These are phyloP conservation scores for Lepas anatifera DNA, from an alignment of 2,888 invertebrate species.

Conservation along the genomic window DNA sequence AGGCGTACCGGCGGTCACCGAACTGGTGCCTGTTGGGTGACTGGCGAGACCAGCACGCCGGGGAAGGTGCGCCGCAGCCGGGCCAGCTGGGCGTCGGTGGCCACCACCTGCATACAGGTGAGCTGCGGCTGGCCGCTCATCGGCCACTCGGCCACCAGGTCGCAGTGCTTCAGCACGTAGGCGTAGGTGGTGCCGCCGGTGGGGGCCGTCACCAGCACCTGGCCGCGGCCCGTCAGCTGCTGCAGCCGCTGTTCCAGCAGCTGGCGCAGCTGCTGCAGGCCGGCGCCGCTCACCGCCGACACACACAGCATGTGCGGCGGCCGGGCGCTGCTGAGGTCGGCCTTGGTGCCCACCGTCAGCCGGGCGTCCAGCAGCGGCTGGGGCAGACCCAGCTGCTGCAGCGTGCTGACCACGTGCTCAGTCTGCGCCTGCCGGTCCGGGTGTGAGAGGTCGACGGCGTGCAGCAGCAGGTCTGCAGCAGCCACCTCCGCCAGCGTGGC, in stretches of 20 bases:
- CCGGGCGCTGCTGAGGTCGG: constrained; percentile 40
- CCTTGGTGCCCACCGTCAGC: constrained; percentile 61
- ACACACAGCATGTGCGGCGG: neutral
- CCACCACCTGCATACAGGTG: neutral
- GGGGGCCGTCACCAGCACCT: constrained; percentile 44
- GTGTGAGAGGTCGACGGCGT: constrained; percentile 64
- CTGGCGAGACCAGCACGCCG: neutral
- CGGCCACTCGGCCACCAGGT: neutral
- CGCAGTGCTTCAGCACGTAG: constrained; percentile 20
- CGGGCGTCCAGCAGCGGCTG: constrained; percentile 40
- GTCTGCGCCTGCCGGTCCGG: constrained; percentile 53
- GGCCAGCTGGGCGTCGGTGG: neutral
- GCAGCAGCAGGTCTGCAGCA: constrained; percentile 60
- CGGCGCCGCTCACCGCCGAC: constrained; percentile 24
- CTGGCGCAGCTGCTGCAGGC: constrained; percentile 37
- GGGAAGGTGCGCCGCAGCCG: neutral
- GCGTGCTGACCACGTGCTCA: constrained; percentile 51
- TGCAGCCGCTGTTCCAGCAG: constrained; percentile 42
- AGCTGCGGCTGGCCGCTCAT: neutral
- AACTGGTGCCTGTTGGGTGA: too few species aligned
- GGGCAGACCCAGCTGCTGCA: constrained; percentile 42
- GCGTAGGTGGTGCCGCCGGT: constrained; percentile 43
- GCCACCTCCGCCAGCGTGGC: constrained; percentile 70
- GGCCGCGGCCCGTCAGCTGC: constrained; percentile 39
- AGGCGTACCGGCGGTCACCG: too few species aligned